Evolutionary conservation across 2,888 invertebrate species (phyloP), one percentile per base, ranked within the genome.

Genomic region (Augiades crinisus): DNA sequence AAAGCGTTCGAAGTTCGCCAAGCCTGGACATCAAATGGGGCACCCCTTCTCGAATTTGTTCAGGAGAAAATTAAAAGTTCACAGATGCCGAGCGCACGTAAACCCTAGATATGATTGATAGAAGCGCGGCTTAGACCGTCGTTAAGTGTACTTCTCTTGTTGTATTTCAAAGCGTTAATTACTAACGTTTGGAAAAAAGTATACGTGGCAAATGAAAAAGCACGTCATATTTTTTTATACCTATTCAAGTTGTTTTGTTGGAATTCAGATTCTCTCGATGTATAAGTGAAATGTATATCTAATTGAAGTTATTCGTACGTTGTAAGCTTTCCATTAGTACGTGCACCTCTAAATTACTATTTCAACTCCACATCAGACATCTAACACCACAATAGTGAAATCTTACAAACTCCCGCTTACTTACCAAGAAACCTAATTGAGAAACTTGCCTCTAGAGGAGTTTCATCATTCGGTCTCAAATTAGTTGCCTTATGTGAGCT

Each of bases 1-100:
- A 88, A 89, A 89, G 81, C 87, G 86, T 86, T 79, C 85, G 84
- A 88, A 88, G 83, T 87, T 88, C 78, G 77, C 68, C 82, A 76
- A 79, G 79, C 80, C 81, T 83, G 86, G 81, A 85, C 87, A 84
- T 86, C 86, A 84, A 87, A 87, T 83, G 72, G 73, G 76, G 68
- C 74, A 79, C 85, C 88, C 87, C 82, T 83, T 80, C 70, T 76
- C 78, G 73, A 78, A 76, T 82, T 81, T 78, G 75, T 75, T 67
- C 70, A 65, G 61, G 76, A 74, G 76, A 79, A 82, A 85, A 87
- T 87, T 83, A 83, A 86, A 83, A 83, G 75, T 83, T 81, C 68
- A 68, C 72, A 76, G 73, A 80, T 78, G 64, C 59, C 65, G 63
- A 62, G 65, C 63, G 63, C 65, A 70, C 67, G 64, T 70, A 59